Evolutionary conservation across 2,888 invertebrate species (phyloP).

Genomic region (Meta bourneti): DNA sequence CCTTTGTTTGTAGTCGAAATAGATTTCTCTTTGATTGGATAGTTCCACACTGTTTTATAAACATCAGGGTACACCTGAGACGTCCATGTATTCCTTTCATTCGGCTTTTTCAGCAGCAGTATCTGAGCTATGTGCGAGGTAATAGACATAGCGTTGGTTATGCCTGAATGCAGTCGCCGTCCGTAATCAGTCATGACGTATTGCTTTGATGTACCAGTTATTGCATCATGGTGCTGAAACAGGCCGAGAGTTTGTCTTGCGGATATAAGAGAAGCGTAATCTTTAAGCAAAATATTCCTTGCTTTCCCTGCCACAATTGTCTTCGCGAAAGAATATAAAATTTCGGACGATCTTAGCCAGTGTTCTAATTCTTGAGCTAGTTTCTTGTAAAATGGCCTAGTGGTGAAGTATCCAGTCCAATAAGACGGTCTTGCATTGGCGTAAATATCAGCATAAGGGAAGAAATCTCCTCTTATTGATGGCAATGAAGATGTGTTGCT

Average conservation of each 20-base stretch:
- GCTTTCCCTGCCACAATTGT: constrained; percentile 43
- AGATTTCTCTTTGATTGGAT: constrained; percentile 86
- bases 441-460: constrained; percentile 96
- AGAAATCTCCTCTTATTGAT: constrained; percentile 94
- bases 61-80: constrained; percentile 81
- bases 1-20: constrained; percentile 78
- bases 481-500: constrained; percentile 29
- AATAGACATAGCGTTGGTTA: constrained; percentile 88
- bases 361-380: constrained; percentile 87
- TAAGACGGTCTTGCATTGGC: constrained; percentile 95
- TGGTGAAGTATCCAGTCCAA: constrained; percentile 98
- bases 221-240: constrained; percentile 98
- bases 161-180: constrained; percentile 89
- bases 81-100: constrained; percentile 56
- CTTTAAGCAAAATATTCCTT: constrained; percentile 61
- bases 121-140: constrained; percentile 82
- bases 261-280: constrained; percentile 78
- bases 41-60: constrained; percentile 88
- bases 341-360: constrained; percentile 90
- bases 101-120: constrained; percentile 74
- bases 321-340: constrained; percentile 86
- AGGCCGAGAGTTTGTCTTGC: constrained; percentile 92
- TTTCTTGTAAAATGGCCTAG: constrained; percentile 86
- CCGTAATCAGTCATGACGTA: constrained; percentile 97
- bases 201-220: constrained; percentile 95